Percentiles rank a stretch among this genome's conserved stretches.
phyloP scores from a whole-genome alignment of 1,140 invertebrate species.

The Rhopalosiphum padi region DNA sequence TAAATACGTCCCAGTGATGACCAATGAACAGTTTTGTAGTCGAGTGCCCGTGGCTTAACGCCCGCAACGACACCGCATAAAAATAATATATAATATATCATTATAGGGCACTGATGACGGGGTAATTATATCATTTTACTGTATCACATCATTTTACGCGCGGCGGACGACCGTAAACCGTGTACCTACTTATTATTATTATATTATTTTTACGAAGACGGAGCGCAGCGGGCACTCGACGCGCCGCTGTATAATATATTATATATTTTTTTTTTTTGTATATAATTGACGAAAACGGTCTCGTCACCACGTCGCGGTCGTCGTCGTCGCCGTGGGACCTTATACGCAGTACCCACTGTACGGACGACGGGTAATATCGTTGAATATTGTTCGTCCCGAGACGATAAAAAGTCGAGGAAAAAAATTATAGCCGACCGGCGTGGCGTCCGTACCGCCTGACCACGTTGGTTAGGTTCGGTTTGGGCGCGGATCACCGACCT shows the following conservation, averaged over 20 bases:
- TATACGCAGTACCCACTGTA: background rate
- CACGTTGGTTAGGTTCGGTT: background rate
- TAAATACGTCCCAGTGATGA: no score
- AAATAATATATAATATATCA: background rate
- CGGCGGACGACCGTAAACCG: background rate
- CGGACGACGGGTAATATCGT: background rate
- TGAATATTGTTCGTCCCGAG: background rate
- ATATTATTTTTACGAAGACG: background rate
- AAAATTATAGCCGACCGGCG: background rate
- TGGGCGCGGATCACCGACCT: constrained; percentile 35
- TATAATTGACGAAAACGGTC: background rate
- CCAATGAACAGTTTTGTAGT: no score
- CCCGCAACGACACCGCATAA: no score
- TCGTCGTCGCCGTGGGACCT: constrained; percentile 24
- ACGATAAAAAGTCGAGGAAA: background rate
- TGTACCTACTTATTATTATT: background rate
- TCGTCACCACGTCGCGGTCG: constrained; percentile 16
- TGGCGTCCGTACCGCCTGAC: background rate
- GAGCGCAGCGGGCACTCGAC: background rate
- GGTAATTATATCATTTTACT: background rate
- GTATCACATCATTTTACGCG: no score
- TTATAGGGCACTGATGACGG: background rate
- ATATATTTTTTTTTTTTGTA: background rate
- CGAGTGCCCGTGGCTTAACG: no score
- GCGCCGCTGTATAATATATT: background rate